Conservation (phyloP, 92 coral and sea anemone genomes). For the Virgularia gustaviana region DNA sequence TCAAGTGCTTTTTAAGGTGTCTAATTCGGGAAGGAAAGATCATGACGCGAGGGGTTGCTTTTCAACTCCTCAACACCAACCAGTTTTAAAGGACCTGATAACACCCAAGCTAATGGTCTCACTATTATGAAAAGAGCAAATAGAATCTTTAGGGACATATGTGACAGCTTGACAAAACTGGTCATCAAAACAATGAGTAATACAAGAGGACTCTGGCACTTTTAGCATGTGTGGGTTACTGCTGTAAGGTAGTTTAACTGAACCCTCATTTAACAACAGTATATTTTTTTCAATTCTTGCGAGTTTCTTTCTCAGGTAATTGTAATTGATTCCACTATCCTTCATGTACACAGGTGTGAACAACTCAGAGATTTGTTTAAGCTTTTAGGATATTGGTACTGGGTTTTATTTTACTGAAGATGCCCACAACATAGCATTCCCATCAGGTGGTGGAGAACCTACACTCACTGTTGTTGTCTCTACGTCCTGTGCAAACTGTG, state of each 20-base stretch:
- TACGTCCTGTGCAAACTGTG: slow-evolving; percentile 41
- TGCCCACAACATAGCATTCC: slow-evolving; percentile 60
- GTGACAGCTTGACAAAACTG: slow-evolving; percentile 11
- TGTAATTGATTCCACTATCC: slow-evolving; percentile 16
- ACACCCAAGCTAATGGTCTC: not conserved
- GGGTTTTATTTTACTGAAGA: slow-evolving; percentile 47
- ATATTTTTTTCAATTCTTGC: slow-evolving; percentile 1
- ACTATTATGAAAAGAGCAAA: slow-evolving; percentile 20
- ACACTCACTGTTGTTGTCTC: slow-evolving; percentile 55
- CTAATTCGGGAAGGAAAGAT: slow-evolving; percentile 7
- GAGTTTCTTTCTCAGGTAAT: not conserved
- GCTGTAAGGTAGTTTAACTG: not conserved
- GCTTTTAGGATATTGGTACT: slow-evolving; percentile 49
- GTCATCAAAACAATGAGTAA: slow-evolving; percentile 4
- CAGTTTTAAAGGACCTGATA: too few species aligned
- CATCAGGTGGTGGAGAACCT: slow-evolving; percentile 60
- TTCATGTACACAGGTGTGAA: slow-evolving; percentile 33
- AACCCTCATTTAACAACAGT: not conserved
- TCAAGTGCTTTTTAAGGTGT: not conserved
- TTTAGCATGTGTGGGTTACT: slow-evolving; percentile 8
- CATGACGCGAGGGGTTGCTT: slow-evolving; percentile 6
- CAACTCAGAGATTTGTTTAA: slow-evolving; percentile 34
- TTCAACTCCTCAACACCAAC: not conserved
- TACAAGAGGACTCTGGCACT: slow-evolving; percentile 11
- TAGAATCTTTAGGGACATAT: slow-evolving; percentile 9